Evolutionary conservation across 2,888 invertebrate genomes (phyloP).

Genomic region (Drosophila percnosoma): DNA sequence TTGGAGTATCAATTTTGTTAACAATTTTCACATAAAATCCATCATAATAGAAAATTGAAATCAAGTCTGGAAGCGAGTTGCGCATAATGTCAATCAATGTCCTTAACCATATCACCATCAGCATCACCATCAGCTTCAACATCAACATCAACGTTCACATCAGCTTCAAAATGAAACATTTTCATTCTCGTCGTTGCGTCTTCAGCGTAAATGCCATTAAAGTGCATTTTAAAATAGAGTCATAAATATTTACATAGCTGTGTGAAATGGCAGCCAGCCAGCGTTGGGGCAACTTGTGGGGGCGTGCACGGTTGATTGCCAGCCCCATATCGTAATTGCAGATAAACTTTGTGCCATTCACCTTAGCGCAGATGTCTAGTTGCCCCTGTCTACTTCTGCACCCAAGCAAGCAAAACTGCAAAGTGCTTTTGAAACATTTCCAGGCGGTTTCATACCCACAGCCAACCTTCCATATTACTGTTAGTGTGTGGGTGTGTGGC

Average conservation of each 20-base stretch:
- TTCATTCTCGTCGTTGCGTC: conserved; percentile 10
- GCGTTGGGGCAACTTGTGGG: background rate
- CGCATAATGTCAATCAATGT: conserved; percentile 42
- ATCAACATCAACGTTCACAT: conserved; percentile 23
- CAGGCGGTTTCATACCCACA: conserved; percentile 11
- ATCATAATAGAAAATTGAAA: conserved; percentile 29
- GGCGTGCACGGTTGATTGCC: conserved; percentile 53
- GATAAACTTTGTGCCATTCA: conserved; percentile 80
- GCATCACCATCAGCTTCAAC: background rate
- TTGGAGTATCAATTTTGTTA: conserved; percentile 5
- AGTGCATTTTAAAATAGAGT: conserved; percentile 74
- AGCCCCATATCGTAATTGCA: conserved; percentile 76
- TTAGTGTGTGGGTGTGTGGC: background rate
- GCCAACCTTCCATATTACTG: background rate
- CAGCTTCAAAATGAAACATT: conserved; percentile 16
- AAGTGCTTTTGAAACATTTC: conserved; percentile 76
- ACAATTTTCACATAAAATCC: conserved; percentile 11
- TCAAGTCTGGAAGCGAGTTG: conserved; percentile 10
- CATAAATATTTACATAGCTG: conserved; percentile 71
- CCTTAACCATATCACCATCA: conserved; percentile 21
- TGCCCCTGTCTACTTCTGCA: conserved; percentile 31
- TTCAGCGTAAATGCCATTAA: conserved; percentile 53
- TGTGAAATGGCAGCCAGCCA: conserved; percentile 17
- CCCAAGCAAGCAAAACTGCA: conserved; percentile 40
- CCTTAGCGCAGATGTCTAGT: conserved; percentile 66